Conservation (phyloP, 2,888 invertebrate genomes). For the Clepsis dumicolana region DNA sequence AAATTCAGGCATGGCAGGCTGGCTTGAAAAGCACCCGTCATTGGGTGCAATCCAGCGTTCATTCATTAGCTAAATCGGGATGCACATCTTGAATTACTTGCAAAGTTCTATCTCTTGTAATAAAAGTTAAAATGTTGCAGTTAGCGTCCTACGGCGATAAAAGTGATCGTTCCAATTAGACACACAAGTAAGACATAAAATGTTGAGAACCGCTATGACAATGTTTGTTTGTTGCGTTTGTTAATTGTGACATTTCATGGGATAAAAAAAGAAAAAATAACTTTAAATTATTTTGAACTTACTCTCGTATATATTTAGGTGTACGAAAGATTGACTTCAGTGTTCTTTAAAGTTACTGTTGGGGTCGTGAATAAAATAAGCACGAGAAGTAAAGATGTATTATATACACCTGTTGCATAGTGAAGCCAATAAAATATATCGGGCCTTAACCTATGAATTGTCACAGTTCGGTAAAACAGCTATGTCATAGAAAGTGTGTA, state of each 20-base stretch:
- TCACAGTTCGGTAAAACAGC: too few species aligned
- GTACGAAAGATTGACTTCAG: too few species aligned
- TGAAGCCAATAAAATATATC: too few species aligned
- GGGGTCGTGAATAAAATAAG: too few species aligned
- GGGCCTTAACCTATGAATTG: too few species aligned
- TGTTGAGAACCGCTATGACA: background rate
- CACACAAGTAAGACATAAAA: slow-evolving; percentile 7
- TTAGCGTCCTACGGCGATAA: slow-evolving; percentile 10
- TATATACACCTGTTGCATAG: too few species aligned
- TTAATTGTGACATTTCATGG: background rate
- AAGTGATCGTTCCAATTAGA: slow-evolving; percentile 13
- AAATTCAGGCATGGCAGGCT: slow-evolving; percentile 19
- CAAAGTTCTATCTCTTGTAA: slow-evolving; percentile 14
- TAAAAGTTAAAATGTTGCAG: slow-evolving; percentile 19
- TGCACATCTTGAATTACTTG: slow-evolving; percentile 26
- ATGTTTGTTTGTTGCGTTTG: background rate
- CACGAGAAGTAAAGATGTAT: too few species aligned
- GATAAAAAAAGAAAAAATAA: background rate
- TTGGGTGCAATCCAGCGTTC: slow-evolving; percentile 22
- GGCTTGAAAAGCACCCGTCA: slow-evolving; percentile 24
- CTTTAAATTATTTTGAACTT: too few species aligned
- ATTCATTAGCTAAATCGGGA: slow-evolving; percentile 26
- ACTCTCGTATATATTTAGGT: too few species aligned
- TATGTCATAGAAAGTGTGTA: too few species aligned
- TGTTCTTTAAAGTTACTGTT: too few species aligned